A percentile compares a stretch with the other conserved stretches of the same genome.
These are phyloP conservation scores for Tolypeutes matacus DNA, from an alignment of 2,797 vertebrate genomes.

Conservation along the genomic window DNA sequence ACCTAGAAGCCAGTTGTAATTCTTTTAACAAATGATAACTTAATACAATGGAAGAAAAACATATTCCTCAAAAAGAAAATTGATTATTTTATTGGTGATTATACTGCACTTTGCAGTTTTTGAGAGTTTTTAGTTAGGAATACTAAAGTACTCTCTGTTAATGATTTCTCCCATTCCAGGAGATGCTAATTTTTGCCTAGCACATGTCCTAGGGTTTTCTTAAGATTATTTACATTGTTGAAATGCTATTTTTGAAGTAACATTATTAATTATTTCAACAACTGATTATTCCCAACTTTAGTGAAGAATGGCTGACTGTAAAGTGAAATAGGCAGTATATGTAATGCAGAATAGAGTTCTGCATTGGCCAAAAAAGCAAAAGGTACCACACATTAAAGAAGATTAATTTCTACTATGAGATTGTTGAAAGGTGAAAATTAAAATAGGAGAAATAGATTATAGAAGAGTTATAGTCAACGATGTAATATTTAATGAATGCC, in stretches of 20 bases:
- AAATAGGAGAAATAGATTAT: conserved; percentile 63
- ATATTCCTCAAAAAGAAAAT: neutral
- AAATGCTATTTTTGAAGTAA: neutral
- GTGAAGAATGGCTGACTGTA: neutral
- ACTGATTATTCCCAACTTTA: neutral
- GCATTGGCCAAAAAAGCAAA: neutral
- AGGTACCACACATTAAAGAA: neutral
- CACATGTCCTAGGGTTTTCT: neutral
- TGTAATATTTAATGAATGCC: conserved; percentile 74
- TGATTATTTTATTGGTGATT: conserved; percentile 28
- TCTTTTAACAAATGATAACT: neutral
- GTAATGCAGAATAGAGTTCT: neutral
- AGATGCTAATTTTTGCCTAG: neutral
- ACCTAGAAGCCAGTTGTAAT: neutral
- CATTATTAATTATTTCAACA: conserved; percentile 38
- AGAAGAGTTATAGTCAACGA: conserved; percentile 56
- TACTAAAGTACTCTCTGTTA: neutral
- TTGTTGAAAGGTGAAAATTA: conserved; percentile 57
- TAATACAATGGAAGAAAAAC: neutral
- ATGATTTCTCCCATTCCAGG: conserved; percentile 1
- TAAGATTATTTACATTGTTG: conserved; percentile 35
- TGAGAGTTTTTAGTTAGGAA: neutral
- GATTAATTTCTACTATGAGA: conserved; percentile 52
- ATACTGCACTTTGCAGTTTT: neutral
- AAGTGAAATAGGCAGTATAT: neutral